Percentiles rank a stretch among this genome's conserved stretches.
Conservation (phyloP, 2,113 vertebrate genomes). For the Lasiurus borealis region DNA sequence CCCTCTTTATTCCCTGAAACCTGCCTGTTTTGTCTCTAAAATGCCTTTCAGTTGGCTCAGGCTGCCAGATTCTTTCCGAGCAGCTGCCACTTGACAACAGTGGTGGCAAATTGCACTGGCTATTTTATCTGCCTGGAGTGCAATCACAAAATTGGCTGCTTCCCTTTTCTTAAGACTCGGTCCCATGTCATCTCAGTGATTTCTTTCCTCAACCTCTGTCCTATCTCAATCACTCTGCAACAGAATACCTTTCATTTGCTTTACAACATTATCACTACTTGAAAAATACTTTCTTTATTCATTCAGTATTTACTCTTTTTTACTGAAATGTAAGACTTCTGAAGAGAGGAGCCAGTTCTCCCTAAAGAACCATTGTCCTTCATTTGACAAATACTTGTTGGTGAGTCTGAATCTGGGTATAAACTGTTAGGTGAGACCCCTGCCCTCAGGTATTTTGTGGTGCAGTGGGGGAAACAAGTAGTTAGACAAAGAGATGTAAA, state of each 20-base stretch:
- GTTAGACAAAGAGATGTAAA: background rate
- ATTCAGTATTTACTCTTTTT: background rate
- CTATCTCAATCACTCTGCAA: background rate
- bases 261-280: background rate
- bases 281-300: background rate
- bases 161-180: background rate
- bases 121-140: background rate
- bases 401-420: background rate
- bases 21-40: too few relatives aligned
- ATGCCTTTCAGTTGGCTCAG: too few relatives aligned
- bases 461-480: background rate
- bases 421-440: background rate
- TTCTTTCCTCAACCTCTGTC: background rate
- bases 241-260: background rate
- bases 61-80: background rate
- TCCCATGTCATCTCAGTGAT: background rate
- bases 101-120: rapidly evolving
- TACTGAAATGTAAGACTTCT: background rate
- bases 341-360: background rate
- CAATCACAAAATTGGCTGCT: background rate
- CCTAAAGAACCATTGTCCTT: background rate
- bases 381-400: background rate
- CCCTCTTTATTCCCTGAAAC: too few relatives aligned
- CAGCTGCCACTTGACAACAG: background rate
- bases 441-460: background rate